These are phyloP conservation scores for Odontothrips loti DNA, from an alignment of 2,888 invertebrate genomes.

Conservation along the genomic window DNA sequence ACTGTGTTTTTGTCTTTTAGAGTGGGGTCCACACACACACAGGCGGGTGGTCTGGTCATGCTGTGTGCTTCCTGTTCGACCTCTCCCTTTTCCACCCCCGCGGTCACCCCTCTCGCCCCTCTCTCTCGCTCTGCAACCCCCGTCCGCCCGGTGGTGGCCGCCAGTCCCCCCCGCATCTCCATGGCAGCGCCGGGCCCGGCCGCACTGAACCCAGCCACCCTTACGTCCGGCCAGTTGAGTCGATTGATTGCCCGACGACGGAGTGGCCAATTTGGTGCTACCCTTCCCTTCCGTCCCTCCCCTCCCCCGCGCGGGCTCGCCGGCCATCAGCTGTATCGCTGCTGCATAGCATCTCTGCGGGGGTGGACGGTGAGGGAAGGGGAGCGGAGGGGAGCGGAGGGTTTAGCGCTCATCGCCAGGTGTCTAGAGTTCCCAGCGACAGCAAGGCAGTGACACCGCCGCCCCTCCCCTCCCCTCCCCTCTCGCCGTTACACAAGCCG, in stretches of 20 bases:
- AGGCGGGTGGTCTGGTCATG: not conserved
- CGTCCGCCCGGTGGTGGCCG: no score
- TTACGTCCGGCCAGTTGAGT: constrained; percentile 16
- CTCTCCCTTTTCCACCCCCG: not conserved
- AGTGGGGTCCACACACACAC: no score
- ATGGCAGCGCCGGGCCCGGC: not conserved
- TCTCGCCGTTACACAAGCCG: constrained; percentile 17
- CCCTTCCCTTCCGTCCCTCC: not conserved
- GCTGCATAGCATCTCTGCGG: not conserved
- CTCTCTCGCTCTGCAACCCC: no score
- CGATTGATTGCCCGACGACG: constrained; percentile 22
- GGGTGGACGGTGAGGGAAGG: not conserved
- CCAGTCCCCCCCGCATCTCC: no score
- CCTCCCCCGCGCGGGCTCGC: not conserved
- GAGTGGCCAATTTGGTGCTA: constrained; percentile 16
- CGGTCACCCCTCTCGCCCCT: no score
- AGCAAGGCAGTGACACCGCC: constrained; percentile 24
- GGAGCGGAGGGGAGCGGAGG: not conserved
- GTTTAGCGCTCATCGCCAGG: constrained; percentile 20
- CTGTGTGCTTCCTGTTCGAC: constrained; percentile 7
- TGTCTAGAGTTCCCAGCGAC: constrained; percentile 5
- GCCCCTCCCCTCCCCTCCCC: not conserved
- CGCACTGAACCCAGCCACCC: not conserved
- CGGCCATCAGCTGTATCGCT: not conserved
- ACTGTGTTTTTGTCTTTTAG: no score